Evolutionary conservation across 1,140 invertebrate species (phyloP).

Genomic region (Amphibalanus amphitrite): DNA sequence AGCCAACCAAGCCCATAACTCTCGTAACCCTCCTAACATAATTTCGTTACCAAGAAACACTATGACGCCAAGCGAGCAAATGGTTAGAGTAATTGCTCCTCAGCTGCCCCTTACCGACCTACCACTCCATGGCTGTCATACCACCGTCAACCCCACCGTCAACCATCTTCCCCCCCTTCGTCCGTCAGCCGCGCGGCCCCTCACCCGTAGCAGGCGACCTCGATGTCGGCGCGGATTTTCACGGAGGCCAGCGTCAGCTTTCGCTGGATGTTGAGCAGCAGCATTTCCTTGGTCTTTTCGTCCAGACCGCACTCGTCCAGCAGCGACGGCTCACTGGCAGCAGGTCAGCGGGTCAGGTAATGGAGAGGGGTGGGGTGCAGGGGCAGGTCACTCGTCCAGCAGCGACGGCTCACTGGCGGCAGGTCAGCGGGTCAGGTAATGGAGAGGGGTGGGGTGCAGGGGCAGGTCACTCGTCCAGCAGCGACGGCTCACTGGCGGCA

Average conservation of each 20-base stretch:
- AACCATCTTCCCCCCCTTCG: not conserved
- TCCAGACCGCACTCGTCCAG: conserved; percentile 93
- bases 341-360: too few relatives aligned
- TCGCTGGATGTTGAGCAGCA: conserved; percentile 85
- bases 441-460: too few relatives aligned
- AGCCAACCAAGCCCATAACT: too few relatives aligned
- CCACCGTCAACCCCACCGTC: not conserved
- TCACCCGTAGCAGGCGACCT: conserved; percentile 89
- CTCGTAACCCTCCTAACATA: too few relatives aligned
- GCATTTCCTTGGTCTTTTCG: conserved; percentile 75
- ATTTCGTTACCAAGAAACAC: too few relatives aligned
- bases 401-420: conserved; percentile 47
- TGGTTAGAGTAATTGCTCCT: too few relatives aligned
- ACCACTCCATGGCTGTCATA: not conserved
- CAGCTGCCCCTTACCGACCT: not conserved
- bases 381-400: too few relatives aligned
- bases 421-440: too few relatives aligned
- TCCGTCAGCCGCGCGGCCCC: not conserved
- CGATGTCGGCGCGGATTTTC: conserved; percentile 93
- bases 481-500: not conserved
- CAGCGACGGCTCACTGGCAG: conserved; percentile 64
- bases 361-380: too few relatives aligned
- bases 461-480: too few relatives aligned
- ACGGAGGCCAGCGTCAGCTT: conserved; percentile 95
- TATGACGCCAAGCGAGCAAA: too few relatives aligned